Conservation (phyloP, 2,113 vertebrate genomes). For the Xerus inauris region DNA sequence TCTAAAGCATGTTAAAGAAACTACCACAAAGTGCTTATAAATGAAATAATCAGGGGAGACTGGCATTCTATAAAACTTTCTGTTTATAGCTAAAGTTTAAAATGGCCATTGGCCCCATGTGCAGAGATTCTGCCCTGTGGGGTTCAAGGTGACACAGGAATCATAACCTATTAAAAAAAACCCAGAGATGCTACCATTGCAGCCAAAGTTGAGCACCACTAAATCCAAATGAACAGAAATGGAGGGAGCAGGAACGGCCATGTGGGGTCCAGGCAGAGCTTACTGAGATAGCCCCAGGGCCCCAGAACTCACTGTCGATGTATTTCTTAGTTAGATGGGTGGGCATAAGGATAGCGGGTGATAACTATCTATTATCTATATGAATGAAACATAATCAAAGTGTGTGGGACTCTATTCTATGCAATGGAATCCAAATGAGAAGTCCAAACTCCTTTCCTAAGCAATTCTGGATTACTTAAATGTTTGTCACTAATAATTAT, state of each 20-base stretch:
- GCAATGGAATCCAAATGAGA: background rate
- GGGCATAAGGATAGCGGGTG: background rate
- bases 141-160: background rate
- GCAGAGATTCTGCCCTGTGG: background rate
- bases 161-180: background rate
- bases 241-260: background rate
- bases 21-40: background rate
- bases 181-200: background rate
- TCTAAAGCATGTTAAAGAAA: background rate
- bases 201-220: background rate
- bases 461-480: background rate
- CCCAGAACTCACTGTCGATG: background rate
- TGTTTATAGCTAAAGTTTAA: background rate
- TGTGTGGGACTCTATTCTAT: accelerated
- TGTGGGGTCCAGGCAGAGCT: background rate
- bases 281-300: background rate
- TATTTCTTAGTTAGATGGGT: background rate
- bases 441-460: background rate
- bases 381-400: background rate
- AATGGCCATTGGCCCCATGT: background rate
- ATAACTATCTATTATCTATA: background rate
- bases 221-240: background rate
- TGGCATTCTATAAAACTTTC: background rate
- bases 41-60: background rate
- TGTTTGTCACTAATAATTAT: background rate